Evolutionary conservation across 1,140 invertebrate species (phyloP), one percentile per base, ranked within the genome.

Genomic region (Leguminivora glycinivorella): DNA sequence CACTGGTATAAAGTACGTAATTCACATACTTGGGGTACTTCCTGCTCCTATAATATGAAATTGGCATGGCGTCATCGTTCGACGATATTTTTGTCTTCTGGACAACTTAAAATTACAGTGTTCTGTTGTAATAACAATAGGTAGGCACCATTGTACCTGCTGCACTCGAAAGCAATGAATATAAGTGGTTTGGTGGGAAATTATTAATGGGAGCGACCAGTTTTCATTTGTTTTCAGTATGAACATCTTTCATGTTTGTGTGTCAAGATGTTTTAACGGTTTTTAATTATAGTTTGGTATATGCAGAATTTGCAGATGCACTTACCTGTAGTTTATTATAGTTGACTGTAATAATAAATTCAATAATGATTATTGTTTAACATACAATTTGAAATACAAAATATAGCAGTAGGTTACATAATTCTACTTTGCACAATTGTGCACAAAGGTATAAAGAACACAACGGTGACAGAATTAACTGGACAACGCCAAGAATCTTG

Each of bases 11-110:
- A 71, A 69, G 56, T 17, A 29, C 14, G 73, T 71, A 58, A 73
- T 79, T 77, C 70, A 63, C 56, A 68, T 67, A 69, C 67, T 38
- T 67, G 68, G 56, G 6, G 73, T 70, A 76, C 77, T 83, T 77
- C 78, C 79, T 78, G 74, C 72, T 76, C n/a, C 26, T n/a, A 58
- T 58, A 26, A 26, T 17, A 63, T 63, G n/a, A 63, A 63, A 63
- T 63, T 75, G 56, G 69, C 74, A 80, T 60, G 68, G 67, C 56
- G 58, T 60, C 43, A 69, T n/a, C 47, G 38, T 26, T 60, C 17
- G n/a, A 22, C 47, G 17, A 19, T 22, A 52, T 52, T 52, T 52
- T 52, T n/a, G 47, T 22, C 47, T 19, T 22, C 17, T 4, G 19
- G 47, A 22, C 14, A 43, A 43, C 4, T 43, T n/a, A 43, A 43